These are phyloP conservation scores for Pristis pectinata DNA, from an alignment of 2,797 vertebrate species.

Conservation along the genomic window DNA sequence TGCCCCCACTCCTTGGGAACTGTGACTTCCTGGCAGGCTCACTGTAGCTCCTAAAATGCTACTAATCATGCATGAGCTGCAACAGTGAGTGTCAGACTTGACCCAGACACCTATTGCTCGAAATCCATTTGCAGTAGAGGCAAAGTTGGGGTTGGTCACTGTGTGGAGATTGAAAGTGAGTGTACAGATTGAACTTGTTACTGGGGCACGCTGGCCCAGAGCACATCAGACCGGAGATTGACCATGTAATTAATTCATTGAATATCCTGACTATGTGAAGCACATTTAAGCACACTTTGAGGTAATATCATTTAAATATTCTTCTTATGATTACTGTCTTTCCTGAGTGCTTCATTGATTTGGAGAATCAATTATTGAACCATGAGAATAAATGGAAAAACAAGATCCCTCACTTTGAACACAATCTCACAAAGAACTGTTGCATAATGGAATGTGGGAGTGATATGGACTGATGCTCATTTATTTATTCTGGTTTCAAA, in stretches of 20 bases:
- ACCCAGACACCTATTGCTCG: not conserved
- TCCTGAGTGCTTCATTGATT: not conserved
- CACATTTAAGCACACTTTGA: not conserved
- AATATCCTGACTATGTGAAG: not conserved
- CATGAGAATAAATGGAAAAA: not conserved
- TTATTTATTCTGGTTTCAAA: slow-evolving; percentile 38
- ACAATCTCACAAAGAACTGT: not conserved
- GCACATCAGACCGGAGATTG: not conserved
- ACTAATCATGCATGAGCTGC: not conserved
- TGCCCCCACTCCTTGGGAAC: not conserved
- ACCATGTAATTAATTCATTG: not conserved
- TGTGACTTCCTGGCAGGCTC: not conserved
- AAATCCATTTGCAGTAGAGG: not conserved
- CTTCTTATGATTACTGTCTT: not conserved
- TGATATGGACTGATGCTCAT: not conserved
- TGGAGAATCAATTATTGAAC: no score
- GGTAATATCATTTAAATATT: not conserved
- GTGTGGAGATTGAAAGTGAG: not conserved
- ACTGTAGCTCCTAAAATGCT: not conserved
- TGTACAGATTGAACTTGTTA: not conserved
- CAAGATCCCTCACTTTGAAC: not conserved
- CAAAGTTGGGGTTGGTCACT: not conserved
- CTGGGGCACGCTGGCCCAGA: not conserved
- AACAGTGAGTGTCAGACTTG: not conserved
- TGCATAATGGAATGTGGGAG: not conserved